Percentiles rank a stretch among this genome's conserved stretches.
phyloP scores from a whole-genome alignment of 1,140 invertebrate species.

The Tenebrio molitor region DNA sequence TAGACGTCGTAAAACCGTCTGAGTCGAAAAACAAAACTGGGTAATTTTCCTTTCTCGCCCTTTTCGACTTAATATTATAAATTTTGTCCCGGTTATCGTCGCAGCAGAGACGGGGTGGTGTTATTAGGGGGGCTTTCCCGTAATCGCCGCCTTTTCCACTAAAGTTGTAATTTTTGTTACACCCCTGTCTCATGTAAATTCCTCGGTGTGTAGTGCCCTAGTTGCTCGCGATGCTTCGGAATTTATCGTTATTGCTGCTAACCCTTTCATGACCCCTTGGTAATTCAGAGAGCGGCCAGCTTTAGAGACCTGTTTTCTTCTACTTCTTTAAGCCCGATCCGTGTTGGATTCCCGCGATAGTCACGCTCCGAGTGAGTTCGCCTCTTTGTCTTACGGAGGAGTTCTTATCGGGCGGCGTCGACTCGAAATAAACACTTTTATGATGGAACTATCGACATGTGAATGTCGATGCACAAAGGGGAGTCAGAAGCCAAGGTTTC shows the following conservation, averaged over 20 bases:
- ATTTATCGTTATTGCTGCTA: constrained; percentile 53
- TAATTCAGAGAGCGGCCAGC: constrained; percentile 46
- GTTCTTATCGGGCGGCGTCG: no score
- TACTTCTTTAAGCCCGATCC: constrained; percentile 40
- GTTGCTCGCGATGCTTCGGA: constrained; percentile 47
- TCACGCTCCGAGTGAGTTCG: constrained; percentile 39
- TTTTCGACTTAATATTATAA: constrained; percentile 8
- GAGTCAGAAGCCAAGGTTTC: no score
- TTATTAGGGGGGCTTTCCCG: background rate
- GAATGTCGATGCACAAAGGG: no score
- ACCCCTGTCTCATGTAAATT: constrained; percentile 51
- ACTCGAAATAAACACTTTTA: constrained; percentile 7
- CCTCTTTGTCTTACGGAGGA: constrained; percentile 17
- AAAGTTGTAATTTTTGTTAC: constrained; percentile 43
- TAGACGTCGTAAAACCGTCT: background rate
- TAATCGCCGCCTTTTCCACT: constrained; percentile 25
- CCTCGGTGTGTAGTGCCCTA: constrained; percentile 49
- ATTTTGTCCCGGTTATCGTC: constrained; percentile 21
- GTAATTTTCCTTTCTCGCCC: background rate
- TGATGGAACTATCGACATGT: no score
- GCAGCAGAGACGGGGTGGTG: background rate
- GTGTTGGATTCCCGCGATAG: constrained; percentile 41
- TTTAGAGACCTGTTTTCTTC: constrained; percentile 47
- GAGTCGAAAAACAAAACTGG: background rate
- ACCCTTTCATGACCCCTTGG: constrained; percentile 45